phyloP scores from a whole-genome alignment of 2,888 invertebrate genomes.

The Pecten maximus region DNA sequence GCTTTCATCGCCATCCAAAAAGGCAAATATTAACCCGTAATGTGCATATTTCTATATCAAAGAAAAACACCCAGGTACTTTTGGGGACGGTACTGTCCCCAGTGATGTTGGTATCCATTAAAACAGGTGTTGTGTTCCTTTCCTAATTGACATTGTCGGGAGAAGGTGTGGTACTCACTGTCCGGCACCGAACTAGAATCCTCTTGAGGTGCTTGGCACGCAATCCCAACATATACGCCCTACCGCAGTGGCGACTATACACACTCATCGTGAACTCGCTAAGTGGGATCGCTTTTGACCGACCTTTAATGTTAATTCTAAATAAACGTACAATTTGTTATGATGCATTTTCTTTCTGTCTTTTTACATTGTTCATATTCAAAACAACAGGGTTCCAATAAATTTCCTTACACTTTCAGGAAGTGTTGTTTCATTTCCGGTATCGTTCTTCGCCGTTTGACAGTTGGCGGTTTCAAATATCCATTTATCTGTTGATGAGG shows the following conservation, averaged over 20 bases:
- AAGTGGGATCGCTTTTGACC: neutral
- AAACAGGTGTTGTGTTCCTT: neutral
- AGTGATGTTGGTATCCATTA: neutral
- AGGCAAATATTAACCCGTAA: neutral
- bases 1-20: neutral
- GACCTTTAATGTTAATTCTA: neutral
- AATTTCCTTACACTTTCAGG: no score
- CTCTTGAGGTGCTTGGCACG: neutral
- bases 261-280: neutral
- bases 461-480: no score
- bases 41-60: neutral
- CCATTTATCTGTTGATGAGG: no score
- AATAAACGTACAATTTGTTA: neutral
- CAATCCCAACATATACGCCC: neutral
- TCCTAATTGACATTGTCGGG: neutral
- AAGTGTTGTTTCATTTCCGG: no score
- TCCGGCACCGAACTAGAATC: neutral
- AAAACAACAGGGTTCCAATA: no score
- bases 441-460: no score
- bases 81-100: neutral
- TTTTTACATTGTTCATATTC: neutral
- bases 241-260: neutral
- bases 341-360: neutral
- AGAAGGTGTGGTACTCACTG: neutral
- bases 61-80: neutral